These are phyloP conservation scores for Cryptoblepharus egeriae DNA, from an alignment of 2,797 vertebrate species.

Conservation along the genomic window DNA sequence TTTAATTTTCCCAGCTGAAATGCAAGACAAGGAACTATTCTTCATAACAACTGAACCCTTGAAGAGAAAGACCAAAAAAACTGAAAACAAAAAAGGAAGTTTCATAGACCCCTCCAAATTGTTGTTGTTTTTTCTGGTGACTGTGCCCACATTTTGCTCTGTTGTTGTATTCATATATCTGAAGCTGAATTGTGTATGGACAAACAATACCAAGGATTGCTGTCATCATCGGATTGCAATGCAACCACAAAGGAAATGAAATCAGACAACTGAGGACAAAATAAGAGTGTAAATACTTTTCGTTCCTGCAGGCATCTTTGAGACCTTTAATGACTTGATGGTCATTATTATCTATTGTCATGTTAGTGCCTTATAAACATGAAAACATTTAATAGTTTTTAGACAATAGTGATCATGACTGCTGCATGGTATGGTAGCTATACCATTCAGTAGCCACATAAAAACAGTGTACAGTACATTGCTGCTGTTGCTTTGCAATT, in stretches of 20 bases:
- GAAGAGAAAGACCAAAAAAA: slow-evolving; percentile 27
- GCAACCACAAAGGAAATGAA: slow-evolving; percentile 60
- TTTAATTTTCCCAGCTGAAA: slow-evolving; percentile 56
- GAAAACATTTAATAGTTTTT: slow-evolving; percentile 6
- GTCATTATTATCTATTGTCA: slow-evolving; percentile 9
- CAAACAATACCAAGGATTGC: slow-evolving; percentile 32
- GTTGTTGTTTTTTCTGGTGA: slow-evolving; percentile 14
- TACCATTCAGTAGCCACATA: slow-evolving; percentile 13
- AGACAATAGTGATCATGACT: slow-evolving; percentile 32
- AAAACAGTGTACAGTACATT: background rate
- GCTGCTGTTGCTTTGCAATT: slow-evolving; percentile 8
- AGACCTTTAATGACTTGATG: slow-evolving; percentile 38
- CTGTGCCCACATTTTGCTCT: slow-evolving; percentile 17
- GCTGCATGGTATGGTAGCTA: slow-evolving; percentile 21
- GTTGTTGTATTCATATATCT: slow-evolving; percentile 22
- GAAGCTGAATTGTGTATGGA: slow-evolving; percentile 16
- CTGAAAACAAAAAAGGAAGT: background rate
- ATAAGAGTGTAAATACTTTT: slow-evolving; percentile 15
- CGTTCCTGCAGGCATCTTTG: slow-evolving; percentile 44
- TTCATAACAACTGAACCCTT: slow-evolving; percentile 39
- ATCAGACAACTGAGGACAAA: slow-evolving; percentile 40
- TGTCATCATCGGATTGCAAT: slow-evolving; percentile 25
- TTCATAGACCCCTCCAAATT: background rate
- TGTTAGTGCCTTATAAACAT: slow-evolving; percentile 3
- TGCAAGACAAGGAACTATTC: slow-evolving; percentile 42